These are phyloP conservation scores for Tenebrosternarchus preto DNA, from an alignment of 2,113 vertebrate species.

Conservation along the genomic window DNA sequence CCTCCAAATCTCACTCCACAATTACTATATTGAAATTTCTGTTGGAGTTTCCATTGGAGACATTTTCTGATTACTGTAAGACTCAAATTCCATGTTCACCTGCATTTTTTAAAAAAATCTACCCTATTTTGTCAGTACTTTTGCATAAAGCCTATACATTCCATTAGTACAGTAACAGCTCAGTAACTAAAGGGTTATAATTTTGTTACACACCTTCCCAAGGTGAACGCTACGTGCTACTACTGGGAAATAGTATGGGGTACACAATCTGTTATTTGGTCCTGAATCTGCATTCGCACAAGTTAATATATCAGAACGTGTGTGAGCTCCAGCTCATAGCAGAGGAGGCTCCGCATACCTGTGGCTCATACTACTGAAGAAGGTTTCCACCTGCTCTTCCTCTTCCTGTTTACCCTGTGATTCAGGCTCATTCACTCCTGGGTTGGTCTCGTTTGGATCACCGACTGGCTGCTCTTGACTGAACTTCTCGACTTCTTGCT, in stretches of 20 bases:
- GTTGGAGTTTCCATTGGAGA: not conserved
- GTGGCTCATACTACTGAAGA: constrained; percentile 96
- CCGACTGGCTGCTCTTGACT: constrained; percentile 32
- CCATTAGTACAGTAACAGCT: not conserved
- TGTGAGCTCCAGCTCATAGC: constrained; percentile 20
- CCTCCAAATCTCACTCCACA: constrained; percentile 13
- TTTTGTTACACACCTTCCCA: not conserved
- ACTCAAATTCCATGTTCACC: not conserved
- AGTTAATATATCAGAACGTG: not conserved
- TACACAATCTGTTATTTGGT: not conserved
- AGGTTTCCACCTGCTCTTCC: constrained; percentile 81
- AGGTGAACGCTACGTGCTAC: not conserved
- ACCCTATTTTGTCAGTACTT: not conserved
- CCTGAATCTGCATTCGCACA: constrained; percentile 6
- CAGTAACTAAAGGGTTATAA: not conserved
- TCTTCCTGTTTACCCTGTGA: constrained; percentile 56
- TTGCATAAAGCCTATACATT: not conserved
- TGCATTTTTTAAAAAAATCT: not conserved
- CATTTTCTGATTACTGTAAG: not conserved
- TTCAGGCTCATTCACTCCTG: constrained; percentile 48
- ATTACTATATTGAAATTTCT: not conserved
- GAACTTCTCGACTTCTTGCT: not conserved
- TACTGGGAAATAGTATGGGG: not conserved
- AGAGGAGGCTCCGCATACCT: constrained; percentile 78
- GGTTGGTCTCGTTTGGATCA: constrained; percentile 46